phyloP scores from a whole-genome alignment of 2,888 invertebrate species.

The Acronicta psi region DNA sequence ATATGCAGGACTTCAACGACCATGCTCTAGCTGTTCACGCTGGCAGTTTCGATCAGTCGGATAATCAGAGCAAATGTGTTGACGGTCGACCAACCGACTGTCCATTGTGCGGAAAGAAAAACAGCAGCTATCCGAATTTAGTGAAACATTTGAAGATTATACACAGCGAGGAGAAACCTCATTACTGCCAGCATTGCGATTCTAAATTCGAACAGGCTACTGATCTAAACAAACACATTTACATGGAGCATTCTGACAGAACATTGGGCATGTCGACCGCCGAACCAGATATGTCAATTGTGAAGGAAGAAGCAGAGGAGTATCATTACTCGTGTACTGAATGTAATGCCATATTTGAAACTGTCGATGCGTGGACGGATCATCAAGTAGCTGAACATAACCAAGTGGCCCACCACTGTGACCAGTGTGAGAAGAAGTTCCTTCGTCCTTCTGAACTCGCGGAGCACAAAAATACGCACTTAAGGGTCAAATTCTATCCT shows the following conservation, averaged over 20 bases:
- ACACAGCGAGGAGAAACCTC: constrained; percentile 83
- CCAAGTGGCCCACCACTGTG: constrained; percentile 88
- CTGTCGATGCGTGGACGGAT: constrained; percentile 88
- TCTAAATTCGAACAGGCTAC: constrained; percentile 87
- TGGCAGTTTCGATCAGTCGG: constrained; percentile 79
- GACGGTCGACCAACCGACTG: constrained; percentile 87
- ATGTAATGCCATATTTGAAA: constrained; percentile 89
- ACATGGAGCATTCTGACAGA: constrained; percentile 88
- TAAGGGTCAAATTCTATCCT: constrained; percentile 91
- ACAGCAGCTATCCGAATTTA: constrained; percentile 88
- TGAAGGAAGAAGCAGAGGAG: constrained; percentile 86
- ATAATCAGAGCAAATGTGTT: constrained; percentile 80
- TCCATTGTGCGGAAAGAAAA: constrained; percentile 88
- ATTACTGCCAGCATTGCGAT: constrained; percentile 90
- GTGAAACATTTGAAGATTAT: constrained; percentile 88
- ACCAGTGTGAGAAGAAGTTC: constrained; percentile 90
- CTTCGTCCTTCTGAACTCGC: constrained; percentile 89
- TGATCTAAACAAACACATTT: constrained; percentile 89
- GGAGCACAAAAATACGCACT: constrained; percentile 91
- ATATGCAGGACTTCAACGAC: constrained; percentile 84
- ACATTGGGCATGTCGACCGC: constrained; percentile 68
- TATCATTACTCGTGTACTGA: constrained; percentile 90
- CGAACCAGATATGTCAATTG: constrained; percentile 82
- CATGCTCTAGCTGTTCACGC: constrained; percentile 84
- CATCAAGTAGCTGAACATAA: constrained; percentile 89